These are phyloP conservation scores for Neodon shergylaensis DNA, from an alignment of 2,113 vertebrate genomes.

Conservation along the genomic window DNA sequence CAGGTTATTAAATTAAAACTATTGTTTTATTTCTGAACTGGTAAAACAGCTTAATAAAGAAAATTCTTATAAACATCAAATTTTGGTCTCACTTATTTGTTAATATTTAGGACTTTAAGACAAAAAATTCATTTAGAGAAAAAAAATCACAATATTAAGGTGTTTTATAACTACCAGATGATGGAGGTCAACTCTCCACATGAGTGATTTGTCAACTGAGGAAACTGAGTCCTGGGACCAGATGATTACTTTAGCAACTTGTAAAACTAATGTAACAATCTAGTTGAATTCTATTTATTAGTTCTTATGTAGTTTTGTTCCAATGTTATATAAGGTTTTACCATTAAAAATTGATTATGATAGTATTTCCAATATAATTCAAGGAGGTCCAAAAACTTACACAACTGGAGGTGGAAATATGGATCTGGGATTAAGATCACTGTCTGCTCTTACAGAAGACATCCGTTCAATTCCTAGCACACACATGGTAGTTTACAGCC, in stretches of 20 bases:
- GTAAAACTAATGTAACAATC: background rate
- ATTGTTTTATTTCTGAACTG: background rate
- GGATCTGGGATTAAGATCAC: fast-evolving
- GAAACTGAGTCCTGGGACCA: background rate
- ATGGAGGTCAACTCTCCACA: background rate
- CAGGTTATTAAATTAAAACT: background rate
- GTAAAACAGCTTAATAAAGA: background rate
- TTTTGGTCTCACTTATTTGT: background rate
- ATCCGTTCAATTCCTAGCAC: background rate
- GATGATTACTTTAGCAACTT: background rate
- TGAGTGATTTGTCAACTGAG: background rate
- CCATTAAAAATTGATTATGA: conserved; percentile 9
- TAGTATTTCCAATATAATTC: background rate
- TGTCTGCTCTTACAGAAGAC: background rate
- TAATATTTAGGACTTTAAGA: background rate
- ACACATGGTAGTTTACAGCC: background rate
- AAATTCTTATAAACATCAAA: background rate
- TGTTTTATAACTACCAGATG: background rate
- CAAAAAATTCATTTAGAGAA: background rate
- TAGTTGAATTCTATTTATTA: background rate
- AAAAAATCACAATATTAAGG: background rate
- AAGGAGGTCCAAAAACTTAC: background rate
- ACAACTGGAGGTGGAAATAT: background rate
- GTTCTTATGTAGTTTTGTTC: background rate
- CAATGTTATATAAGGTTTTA: background rate